Base-by-base conservation (phyloP, 2,888 invertebrate genomes). In the Ectobius pallidus region DNA sequence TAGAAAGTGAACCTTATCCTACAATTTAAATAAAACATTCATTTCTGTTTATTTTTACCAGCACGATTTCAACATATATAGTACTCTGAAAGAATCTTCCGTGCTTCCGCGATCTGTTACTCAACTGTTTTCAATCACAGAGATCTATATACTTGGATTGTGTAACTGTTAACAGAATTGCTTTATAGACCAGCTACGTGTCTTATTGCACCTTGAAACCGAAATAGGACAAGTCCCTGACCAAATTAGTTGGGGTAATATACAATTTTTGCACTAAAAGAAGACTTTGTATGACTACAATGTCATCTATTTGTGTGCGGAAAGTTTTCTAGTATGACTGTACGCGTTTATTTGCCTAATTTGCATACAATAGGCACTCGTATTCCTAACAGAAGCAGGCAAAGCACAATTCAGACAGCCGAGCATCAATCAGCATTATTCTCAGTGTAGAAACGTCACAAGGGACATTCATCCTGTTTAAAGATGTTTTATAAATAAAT, bases 301-400 rank as follows among this genome's bases (percentile, higher is more conserved):
- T 25, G 1, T 0, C 25, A 25, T 52, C 22, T 14, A 52, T 20
- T 52, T 52, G 2, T 18, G 52, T 22, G 25, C 4, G 9, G 22
- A 52, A 14, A 1, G 3, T 16, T 58, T 58, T 58, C 58, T 58
- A 32, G 30, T 30, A 1, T 14, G 58, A 58, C 58, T 58, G 58
- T 58, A 58, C 58, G 22, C n/a, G 58, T 58, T 32, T 58, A 58
- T 58, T 58, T 58, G 58, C 30, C 30, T 58, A 9, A 32, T 58
- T 58, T 58, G 27, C 58, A 58, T 58, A 58, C 58, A 58, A 58
- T 58, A 58, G 32, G 4, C n/a, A 30, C 27, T 58, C 32, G 58
- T 58, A 30, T 58, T 58, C 58, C 32, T 58, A 30, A 9, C 58
- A 58, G 58, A 32, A 58, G 58, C 58, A 58, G 32, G 9, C 58